Evolutionary conservation across 2,797 vertebrate genomes (phyloP).

Genomic region (Melanotaenia boesemani): DNA sequence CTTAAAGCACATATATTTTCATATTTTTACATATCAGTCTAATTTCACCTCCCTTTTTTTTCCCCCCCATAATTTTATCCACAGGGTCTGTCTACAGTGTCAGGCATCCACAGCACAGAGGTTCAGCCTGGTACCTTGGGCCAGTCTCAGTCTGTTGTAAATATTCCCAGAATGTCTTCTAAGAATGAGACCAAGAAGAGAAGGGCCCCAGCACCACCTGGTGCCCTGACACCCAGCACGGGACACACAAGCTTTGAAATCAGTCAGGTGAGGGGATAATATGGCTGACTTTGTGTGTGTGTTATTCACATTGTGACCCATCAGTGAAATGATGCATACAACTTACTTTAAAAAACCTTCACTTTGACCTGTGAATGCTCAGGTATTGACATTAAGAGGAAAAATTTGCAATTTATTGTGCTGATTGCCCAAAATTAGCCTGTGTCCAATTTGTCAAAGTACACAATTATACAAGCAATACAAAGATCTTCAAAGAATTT

Average conservation of each 20-base stretch:
- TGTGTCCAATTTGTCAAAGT: not conserved
- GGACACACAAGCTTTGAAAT: conserved; percentile 43
- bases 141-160: conserved; percentile 90
- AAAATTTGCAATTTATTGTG: not conserved
- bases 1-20: no score
- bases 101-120: conserved; percentile 78
- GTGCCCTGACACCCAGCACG: conserved; percentile 38
- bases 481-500: not conserved
- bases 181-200: conserved; percentile 91
- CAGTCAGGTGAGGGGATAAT: conserved; percentile 81
- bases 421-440: not conserved
- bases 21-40: not conserved
- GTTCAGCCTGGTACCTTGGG: conserved; percentile 83
- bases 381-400: not conserved
- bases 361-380: not conserved
- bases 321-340: not conserved
- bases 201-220: conserved; percentile 89
- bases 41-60: not conserved
- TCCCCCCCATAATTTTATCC: not conserved
- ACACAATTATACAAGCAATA: not conserved
- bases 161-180: conserved; percentile 85
- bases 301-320: not conserved
- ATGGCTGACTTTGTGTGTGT: not conserved
- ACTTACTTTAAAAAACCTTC: not conserved
- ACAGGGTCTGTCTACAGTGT: conserved; percentile 85